Base-by-base conservation (phyloP, 2,888 invertebrate genomes). In the Amiota mariae region DNA sequence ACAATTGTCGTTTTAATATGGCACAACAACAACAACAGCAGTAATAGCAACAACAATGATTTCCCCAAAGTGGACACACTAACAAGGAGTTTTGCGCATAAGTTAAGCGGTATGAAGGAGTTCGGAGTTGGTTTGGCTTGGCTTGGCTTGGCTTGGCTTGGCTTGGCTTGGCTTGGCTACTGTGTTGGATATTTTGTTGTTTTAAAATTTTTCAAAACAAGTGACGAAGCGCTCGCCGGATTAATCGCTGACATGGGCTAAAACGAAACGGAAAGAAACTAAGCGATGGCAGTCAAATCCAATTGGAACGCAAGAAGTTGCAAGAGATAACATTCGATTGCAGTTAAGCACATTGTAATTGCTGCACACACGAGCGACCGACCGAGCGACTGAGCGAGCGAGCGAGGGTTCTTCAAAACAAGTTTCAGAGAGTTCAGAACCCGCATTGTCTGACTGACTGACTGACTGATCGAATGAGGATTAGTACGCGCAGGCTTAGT, bases 291-390 rank as follows among this genome's bases (percentile, higher is more conserved):
- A 20, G 74, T 49, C 77, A 70, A n/a, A 54, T 70, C 51, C 72
- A 70, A 9, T 13, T 70, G 70, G 56, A 66, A 47, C n/a, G 47
- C 56, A 46, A 48, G 13, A 48, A 54, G 15, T 57, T 67, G 67
- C 70, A 68, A 54, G 76, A 81, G 85, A 86, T 86, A 84, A 84
- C 78, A 87, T 82, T 84, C 82, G 87, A 86, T 81, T 87, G 87
- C 86, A 88, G 88, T 87, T 87, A 88, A 88, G 88, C 88, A 89
- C 88, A 89, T 89, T 89, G 88, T 88, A 88, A 88, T 88, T 88
- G 86, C 88, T 82, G 82, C 76, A 75, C 77, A 76, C 78, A 78
- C 67, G 67, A 68, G 73, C 76, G 76, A 76, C 79, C 68, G 6
- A 36, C 0, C 36, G 36, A 24, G 24, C 24, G 24, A n/a, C n/a